Percentiles rank a stretch among this genome's conserved stretches.
phyloP scores from a whole-genome alignment of 2,888 invertebrate species.

The Lepidocyrtoides sp. region DNA sequence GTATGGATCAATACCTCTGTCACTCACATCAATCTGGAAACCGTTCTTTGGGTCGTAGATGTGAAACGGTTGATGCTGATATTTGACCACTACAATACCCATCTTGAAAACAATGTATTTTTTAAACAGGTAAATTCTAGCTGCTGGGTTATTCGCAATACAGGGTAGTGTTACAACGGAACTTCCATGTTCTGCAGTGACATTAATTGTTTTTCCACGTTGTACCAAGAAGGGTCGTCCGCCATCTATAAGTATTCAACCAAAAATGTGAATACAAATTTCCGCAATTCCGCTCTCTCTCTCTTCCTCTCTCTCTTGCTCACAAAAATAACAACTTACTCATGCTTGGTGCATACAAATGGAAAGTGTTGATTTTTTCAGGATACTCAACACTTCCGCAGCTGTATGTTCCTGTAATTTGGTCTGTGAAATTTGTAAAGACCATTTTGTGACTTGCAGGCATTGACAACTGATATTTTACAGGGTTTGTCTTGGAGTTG shows the following conservation, averaged over 20 bases:
- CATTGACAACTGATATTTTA: conserved; percentile 77
- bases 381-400: conserved; percentile 78
- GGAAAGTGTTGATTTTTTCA: conserved; percentile 78
- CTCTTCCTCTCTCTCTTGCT: no score
- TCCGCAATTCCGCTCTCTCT: no score
- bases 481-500: conserved; percentile 14
- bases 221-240: conserved; percentile 80
- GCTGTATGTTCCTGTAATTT: conserved; percentile 81
- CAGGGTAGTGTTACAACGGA: conserved; percentile 80
- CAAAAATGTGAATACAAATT: no score
- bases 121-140: conserved; percentile 79
- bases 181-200: conserved; percentile 78
- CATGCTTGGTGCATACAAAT: conserved; percentile 78
- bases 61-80: conserved; percentile 82
- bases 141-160: conserved; percentile 79
- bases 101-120: conserved; percentile 78
- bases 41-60: conserved; percentile 80
- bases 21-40: conserved; percentile 79
- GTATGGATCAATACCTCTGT: conserved; percentile 79
- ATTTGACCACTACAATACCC: conserved; percentile 81
- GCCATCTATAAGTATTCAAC: conserved; percentile 55
- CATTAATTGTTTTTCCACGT: conserved; percentile 80
- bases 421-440: conserved; percentile 79
- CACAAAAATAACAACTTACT: no score
- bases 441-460: conserved; percentile 80